These are phyloP conservation scores for Alcedo atthis DNA, from an alignment of 2,797 vertebrate genomes.

Conservation along the genomic window DNA sequence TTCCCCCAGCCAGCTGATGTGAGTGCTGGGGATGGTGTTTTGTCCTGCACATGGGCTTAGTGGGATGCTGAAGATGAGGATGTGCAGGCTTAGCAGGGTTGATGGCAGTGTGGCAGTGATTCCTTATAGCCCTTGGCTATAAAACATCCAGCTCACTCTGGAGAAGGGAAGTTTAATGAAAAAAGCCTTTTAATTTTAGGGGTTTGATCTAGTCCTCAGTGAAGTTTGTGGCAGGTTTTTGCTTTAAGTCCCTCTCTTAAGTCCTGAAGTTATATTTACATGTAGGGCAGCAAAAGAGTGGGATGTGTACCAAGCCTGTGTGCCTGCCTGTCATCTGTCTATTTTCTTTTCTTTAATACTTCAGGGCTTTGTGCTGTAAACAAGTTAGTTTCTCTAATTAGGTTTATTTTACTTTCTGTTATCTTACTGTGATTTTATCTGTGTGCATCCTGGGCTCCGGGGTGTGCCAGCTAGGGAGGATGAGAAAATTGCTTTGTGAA, in stretches of 20 bases:
- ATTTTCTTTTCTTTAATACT: not conserved
- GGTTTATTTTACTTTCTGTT: conserved; percentile 21
- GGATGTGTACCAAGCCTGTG: not conserved
- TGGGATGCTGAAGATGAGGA: not conserved
- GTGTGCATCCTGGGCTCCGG: not conserved
- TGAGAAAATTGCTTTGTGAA: not conserved
- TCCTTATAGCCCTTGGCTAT: not conserved
- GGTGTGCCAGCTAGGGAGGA: not conserved
- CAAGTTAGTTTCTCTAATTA: not conserved
- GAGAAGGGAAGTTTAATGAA: not conserved
- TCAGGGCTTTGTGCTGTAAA: not conserved
- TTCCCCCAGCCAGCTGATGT: fast-evolving
- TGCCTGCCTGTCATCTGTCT: not conserved
- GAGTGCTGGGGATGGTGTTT: fast-evolving
- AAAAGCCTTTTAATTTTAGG: not conserved
- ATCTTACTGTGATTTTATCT: not conserved
- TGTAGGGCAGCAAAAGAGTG: not conserved
- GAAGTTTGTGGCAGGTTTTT: not conserved
- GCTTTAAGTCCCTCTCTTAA: not conserved
- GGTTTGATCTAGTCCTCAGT: not conserved
- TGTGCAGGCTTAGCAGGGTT: fast-evolving
- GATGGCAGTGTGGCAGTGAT: not conserved
- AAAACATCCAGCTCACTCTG: fast-evolving
- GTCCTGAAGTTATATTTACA: not conserved
- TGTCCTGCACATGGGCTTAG: fast-evolving